Conservation (phyloP, 2,113 vertebrate genomes). For the Tricholaema leucomelas region DNA sequence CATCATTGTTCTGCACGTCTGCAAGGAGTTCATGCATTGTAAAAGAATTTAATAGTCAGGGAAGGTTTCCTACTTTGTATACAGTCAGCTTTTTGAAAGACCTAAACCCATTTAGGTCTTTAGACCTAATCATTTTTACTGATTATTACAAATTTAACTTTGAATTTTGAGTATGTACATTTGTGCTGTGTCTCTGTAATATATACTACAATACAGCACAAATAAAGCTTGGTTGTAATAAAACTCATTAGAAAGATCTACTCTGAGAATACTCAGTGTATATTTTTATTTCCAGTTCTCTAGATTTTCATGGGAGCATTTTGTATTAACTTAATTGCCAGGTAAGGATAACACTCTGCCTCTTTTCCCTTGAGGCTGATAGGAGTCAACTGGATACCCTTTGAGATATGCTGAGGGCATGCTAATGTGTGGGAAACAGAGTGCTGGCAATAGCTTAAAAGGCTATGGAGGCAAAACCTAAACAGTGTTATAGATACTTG, state of each 20-base stretch:
- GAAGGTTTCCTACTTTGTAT: background rate
- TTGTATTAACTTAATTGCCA: background rate
- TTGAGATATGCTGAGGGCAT: fast-evolving
- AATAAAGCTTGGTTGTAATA: background rate
- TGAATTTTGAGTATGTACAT: background rate
- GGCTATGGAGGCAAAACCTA: background rate
- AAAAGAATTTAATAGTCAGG: background rate
- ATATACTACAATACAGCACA: background rate
- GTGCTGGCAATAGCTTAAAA: background rate
- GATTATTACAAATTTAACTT: background rate
- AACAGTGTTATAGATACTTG: background rate
- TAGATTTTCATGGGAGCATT: background rate
- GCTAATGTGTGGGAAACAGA: background rate
- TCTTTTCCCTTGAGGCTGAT: background rate
- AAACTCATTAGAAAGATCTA: background rate
- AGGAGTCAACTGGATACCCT: background rate
- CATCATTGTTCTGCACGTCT: fast-evolving
- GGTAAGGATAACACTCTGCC: background rate
- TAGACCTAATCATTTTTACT: background rate
- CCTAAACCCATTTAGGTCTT: background rate
- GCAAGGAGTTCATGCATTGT: background rate
- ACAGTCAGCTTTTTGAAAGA: background rate
- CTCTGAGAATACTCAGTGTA: background rate
- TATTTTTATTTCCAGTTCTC: background rate
- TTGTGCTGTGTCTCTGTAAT: background rate